Evolutionary conservation across 2,113 vertebrate species (phyloP), one percentile per base, ranked within the genome.

Genomic region (Nothocercus nigrocapillus): DNA sequence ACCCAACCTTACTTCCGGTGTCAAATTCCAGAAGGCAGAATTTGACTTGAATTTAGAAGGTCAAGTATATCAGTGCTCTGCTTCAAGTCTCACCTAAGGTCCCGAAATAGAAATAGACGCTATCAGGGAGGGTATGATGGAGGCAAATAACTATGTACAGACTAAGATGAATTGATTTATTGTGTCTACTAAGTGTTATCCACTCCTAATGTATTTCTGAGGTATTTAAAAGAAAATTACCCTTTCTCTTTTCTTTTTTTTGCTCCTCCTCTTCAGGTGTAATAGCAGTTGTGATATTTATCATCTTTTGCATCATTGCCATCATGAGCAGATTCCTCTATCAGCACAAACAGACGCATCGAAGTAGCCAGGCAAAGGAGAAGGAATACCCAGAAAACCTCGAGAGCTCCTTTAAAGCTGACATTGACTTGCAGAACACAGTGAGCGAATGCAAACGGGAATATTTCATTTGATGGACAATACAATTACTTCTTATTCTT

Each of bases 371-470:
- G 95, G 94, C 94, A 58, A 98, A 98, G 90, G 99, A 99, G 92
- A 99, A 99, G 75, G 98, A 99, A 86, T 99, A 99, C 51, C 98
- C 98, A 1, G 98, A 98, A 88, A 97, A 97, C 86, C 93, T 98
- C 30, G 99, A 99, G 96, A 98, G 97, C 45, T 98, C 99, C 96
- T 99, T 99, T 97, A 98, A 98, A 97, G 98, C 98, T 95, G 98
- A 99, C 76, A 97, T 99, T 97, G 99, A 99, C 97, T 98, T 99
- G 87, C 99, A 99, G 97, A 98, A 98, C 95, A 96, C 99, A 88
- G 98, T 99, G 96, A 98, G 98, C 97, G 99, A 99, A 95, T 99
- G 98, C 97, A 99, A 99, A 97, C 98, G 99, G 94, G 99, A 99
- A 90, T 99, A 99, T 97, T 99, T 99, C 98, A 99, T 99, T 97